Conservation (phyloP, 2,888 invertebrate species). For the Thera britannica region DNA sequence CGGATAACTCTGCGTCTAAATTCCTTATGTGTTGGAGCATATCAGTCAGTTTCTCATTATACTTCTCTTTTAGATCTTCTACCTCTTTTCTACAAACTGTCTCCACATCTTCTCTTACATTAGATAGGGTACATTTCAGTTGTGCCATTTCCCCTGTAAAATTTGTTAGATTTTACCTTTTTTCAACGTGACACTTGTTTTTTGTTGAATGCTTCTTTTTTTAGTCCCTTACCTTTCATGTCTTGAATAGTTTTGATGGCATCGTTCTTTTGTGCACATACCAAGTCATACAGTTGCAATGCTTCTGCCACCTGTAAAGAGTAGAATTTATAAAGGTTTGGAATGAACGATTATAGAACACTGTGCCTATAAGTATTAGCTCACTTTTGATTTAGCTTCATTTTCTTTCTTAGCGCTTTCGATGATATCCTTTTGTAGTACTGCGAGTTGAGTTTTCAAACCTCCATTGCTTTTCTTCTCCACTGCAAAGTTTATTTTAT, state of each 20-base stretch:
- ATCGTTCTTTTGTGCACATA: conserved; percentile 69
- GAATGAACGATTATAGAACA: background rate
- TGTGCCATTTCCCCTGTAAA: conserved; percentile 81
- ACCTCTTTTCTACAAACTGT: conserved; percentile 85
- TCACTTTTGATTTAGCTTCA: conserved; percentile 73
- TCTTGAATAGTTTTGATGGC: conserved; percentile 62
- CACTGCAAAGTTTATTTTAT: conserved; percentile 64
- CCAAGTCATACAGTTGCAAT: conserved; percentile 73
- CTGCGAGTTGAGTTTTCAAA: conserved; percentile 58
- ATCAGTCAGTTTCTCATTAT: conserved; percentile 84
- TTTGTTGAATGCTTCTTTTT: background rate
- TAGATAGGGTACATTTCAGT: conserved; percentile 79
- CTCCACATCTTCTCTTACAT: conserved; percentile 83
- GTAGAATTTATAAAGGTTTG: background rate
- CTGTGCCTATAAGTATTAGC: background rate
- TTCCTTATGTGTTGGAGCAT: conserved; percentile 84
- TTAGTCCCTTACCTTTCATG: conserved; percentile 56
- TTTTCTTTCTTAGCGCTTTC: conserved; percentile 67
- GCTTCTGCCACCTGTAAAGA: conserved; percentile 72
- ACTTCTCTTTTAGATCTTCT: conserved; percentile 81
- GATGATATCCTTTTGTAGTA: conserved; percentile 64
- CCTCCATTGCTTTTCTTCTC: conserved; percentile 69
- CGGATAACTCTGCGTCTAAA: conserved; percentile 83
- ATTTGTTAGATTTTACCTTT: background rate
- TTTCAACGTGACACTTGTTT: background rate